phyloP scores from a whole-genome alignment of 2,888 invertebrate genomes.

The Trisateles emortualis region DNA sequence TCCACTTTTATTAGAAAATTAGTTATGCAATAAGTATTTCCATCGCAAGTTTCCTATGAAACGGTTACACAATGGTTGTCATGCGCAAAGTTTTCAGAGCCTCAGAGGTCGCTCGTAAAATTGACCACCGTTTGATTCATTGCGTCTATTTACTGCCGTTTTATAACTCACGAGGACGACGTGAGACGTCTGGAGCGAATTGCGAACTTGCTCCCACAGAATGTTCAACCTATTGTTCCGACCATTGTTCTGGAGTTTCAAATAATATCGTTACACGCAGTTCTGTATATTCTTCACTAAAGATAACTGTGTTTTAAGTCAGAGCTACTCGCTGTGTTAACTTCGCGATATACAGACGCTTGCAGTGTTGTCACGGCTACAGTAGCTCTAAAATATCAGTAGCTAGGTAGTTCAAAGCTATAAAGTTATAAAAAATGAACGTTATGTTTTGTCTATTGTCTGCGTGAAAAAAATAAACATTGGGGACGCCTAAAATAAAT shows the following conservation, averaged over 20 bases:
- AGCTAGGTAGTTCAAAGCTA: slow-evolving; percentile 1
- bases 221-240: slow-evolving; percentile 7
- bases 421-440: slow-evolving; percentile 28
- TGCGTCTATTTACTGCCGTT: slow-evolving; percentile 56
- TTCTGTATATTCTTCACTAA: background rate
- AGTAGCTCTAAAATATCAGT: background rate
- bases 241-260: slow-evolving; percentile 33
- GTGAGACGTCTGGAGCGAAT: slow-evolving; percentile 39
- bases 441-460: slow-evolving; percentile 52
- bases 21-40: background rate
- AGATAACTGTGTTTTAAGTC: background rate
- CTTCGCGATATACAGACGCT: background rate
- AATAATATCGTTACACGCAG: background rate
- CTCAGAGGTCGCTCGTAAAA: slow-evolving; percentile 61
- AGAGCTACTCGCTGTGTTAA: background rate
- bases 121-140: slow-evolving; percentile 64
- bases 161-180: slow-evolving; percentile 38
- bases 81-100: slow-evolving; percentile 14
- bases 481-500: slow-evolving; percentile 64
- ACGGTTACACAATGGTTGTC: slow-evolving; percentile 15
- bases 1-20: background rate
- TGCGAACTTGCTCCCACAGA: slow-evolving; percentile 13
- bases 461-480: slow-evolving; percentile 63
- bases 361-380: background rate
- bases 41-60: slow-evolving; percentile 8